Evolutionary conservation across 2,113 vertebrate genomes (phyloP), one percentile per base, ranked within the genome.

Genomic region (Podarcis cretensis): DNA sequence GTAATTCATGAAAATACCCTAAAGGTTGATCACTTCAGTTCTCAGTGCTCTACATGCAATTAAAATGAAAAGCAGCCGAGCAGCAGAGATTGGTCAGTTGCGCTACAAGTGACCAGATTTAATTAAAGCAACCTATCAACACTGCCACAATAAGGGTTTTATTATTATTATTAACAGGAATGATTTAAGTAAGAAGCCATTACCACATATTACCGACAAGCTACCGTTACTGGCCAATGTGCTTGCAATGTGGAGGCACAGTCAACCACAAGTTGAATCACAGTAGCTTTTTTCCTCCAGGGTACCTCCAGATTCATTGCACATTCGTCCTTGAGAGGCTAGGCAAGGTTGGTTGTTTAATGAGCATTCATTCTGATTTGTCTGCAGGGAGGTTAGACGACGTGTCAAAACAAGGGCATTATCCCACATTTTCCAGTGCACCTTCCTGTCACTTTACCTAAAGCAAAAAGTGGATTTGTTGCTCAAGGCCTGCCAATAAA

Each of bases 281-380:
- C 20, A 90, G 37, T 13, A 37, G 5, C 0, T 0, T 0, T 35
- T 54, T 79, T 68, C 59, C 68, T 40, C 35, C 23, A 18, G 59
- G 59, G 59, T 63, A 5, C 4, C 18, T 63, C 59, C 59, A 63
- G 59, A 63, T 63, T 63, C 59, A 63, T 20, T 63, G 59, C 13
- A 63, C 59, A 63, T 20, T 14, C 16, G 18, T 63, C 59, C 18
- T 63, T 14, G 48, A 54, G 48, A 54, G 10, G 59, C 59, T 63
- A 63, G 59, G 18, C 18, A 20, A 63, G 13, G 59, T 63, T 63
- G 16, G 59, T 20, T 63, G 18, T 63, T 63, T 63, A 63, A 63
- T 63, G 59, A 63, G 59, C 59, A 63, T 63, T 63, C 16, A 5
- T 63, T 63, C 59, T 63, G 59, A 63, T 63, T 63, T 5, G 59